These are phyloP conservation scores for Spongilla lacustris DNA, from an alignment of 37 sponge, comb jelly and placozoan genomes.

Conservation along the genomic window DNA sequence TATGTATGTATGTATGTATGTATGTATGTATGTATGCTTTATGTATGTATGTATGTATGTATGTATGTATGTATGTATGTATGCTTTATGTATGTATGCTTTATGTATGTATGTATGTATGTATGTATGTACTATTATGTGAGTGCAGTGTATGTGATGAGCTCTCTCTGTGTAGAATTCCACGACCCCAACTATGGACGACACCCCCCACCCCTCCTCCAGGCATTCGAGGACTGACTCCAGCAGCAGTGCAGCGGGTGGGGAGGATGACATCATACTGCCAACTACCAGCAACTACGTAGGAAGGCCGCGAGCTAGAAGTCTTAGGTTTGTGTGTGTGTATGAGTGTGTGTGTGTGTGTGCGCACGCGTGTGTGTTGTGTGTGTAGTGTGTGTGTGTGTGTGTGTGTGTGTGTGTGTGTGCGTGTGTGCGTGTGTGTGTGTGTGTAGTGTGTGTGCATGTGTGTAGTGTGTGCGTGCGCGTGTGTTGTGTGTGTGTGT, in stretches of 20 bases:
- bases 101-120: not conserved
- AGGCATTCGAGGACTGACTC: constrained; percentile 48
- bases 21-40: no score
- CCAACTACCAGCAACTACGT: not conserved
- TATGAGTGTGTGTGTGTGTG: not conserved
- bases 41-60: not conserved
- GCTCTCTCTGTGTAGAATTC: constrained; percentile 36
- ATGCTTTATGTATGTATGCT: not conserved
- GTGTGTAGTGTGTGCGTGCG: no score
- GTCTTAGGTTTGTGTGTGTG: constrained; percentile 53
- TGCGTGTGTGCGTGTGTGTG: not conserved
- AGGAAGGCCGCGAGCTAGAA: constrained; percentile 39
- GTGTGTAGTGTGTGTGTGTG: no score
- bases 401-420: constrained; percentile 20
- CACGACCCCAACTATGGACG: constrained; percentile 62
- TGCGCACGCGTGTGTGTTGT: no score
- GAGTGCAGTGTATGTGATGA: not conserved
- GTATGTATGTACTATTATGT: not conserved
- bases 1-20: not conserved
- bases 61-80: not conserved
- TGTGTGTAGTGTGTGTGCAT: not conserved
- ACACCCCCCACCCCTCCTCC: constrained; percentile 19
- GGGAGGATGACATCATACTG: constrained; percentile 1
- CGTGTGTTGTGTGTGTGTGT: no score
- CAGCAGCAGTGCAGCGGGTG: constrained; percentile 17